Evolutionary conservation across 1,140 invertebrate genomes (phyloP).

Genomic region (Ctenoplectra terminalis): DNA sequence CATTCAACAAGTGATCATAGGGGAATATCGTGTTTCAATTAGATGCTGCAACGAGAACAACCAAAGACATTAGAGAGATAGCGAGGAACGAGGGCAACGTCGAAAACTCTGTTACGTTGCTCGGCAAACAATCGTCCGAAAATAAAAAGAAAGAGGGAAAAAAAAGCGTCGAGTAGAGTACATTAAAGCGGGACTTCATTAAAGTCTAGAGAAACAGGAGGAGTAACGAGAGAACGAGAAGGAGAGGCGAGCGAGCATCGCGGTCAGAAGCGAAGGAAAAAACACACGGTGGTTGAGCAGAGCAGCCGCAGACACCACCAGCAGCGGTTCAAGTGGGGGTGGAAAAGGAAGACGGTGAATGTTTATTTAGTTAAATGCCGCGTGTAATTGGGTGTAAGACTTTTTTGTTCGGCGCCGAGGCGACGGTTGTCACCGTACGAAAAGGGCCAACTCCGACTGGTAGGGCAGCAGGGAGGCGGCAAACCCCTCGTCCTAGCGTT

Average conservation of each 20-base stretch:
- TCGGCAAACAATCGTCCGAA: conserved; percentile 4
- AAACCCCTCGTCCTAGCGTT: conserved; percentile 32
- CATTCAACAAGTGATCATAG: conserved; percentile 51
- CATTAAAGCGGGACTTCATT: conserved; percentile 50
- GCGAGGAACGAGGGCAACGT: not conserved
- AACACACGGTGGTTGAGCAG: not conserved
- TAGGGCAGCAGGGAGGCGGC: not conserved
- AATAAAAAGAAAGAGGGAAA: not conserved
- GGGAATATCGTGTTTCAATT: conserved; percentile 20
- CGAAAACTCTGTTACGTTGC: not conserved
- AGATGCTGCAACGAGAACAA: not conserved
- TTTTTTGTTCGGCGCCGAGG: conserved; percentile 50
- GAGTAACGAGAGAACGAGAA: not conserved
- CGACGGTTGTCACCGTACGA: conserved; percentile 18
- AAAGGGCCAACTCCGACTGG: conserved; percentile 22
- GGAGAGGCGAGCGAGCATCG: not conserved
- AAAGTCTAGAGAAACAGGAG: not conserved
- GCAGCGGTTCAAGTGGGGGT: not conserved
- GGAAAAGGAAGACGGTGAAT: conserved; percentile 41
- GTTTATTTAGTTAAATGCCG: conserved; percentile 72
- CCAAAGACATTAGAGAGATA: not conserved
- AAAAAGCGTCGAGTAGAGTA: conserved; percentile 4
- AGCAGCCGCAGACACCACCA: not conserved
- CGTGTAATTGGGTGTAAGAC: conserved; percentile 75
- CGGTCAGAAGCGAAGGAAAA: not conserved